Evolutionary conservation across 2,888 invertebrate genomes (phyloP).

Genomic region (Dicyrtomina minuta): DNA sequence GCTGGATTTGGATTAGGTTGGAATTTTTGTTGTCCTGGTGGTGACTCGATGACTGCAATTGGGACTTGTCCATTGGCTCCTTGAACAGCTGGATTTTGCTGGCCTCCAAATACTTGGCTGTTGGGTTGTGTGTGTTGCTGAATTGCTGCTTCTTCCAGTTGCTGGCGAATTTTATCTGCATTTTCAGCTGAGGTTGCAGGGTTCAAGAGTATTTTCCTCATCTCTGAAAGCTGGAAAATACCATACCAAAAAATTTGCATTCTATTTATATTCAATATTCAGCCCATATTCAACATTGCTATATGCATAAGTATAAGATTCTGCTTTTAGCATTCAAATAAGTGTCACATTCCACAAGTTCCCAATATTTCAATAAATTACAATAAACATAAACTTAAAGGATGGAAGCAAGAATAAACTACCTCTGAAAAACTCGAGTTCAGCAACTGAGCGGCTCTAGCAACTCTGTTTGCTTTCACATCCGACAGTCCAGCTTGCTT

Average conservation of each 20-base stretch:
- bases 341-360: too few relatives aligned
- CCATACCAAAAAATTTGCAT: background rate
- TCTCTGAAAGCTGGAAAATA: conserved; percentile 14
- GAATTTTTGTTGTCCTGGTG: background rate
- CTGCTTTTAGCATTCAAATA: background rate
- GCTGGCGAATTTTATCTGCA: conserved; percentile 22
- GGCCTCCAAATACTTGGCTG: background rate
- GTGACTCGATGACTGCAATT: background rate
- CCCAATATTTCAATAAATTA: too few relatives aligned
- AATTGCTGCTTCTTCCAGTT: conserved; percentile 15
- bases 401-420: background rate
- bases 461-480: conserved; percentile 23
- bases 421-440: conserved; percentile 26
- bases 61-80: background rate
- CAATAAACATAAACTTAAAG: too few relatives aligned
- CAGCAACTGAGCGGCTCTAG: conserved; percentile 12
- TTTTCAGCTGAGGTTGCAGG: conserved; percentile 26
- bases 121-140: conserved; percentile 9
- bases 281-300: too few relatives aligned
- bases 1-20: background rate
- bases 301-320: background rate
- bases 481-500: conserved; percentile 29
- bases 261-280: background rate
- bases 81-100: background rate
- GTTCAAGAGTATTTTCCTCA: conserved; percentile 14